A percentile compares a stretch with the other conserved stretches of the same genome.
These are phyloP conservation scores for Steinernema feltiae DNA, from an alignment of 1,140 invertebrate species.

Conservation along the genomic window DNA sequence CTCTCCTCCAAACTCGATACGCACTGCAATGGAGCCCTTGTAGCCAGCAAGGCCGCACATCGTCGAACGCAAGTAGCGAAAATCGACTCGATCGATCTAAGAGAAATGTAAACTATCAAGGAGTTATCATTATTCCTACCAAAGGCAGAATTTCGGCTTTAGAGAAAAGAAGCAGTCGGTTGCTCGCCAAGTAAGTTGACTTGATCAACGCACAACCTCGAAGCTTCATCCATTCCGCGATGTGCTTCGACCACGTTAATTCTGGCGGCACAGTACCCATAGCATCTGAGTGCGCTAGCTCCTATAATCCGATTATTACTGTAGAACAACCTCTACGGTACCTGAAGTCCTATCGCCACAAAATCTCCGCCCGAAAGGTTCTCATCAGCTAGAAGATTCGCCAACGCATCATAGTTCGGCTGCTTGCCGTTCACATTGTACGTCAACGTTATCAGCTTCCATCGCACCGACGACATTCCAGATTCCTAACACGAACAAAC, in stretches of 20 bases:
- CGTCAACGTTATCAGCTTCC: slow-evolving; percentile 25
- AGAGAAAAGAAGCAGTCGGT: slow-evolving; percentile 25
- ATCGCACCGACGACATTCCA: not conserved
- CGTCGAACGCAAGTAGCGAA: slow-evolving; percentile 23
- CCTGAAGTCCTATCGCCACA: slow-evolving; percentile 27
- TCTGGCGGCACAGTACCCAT: slow-evolving; percentile 11
- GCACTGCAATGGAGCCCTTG: slow-evolving; percentile 34
- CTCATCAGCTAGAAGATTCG: slow-evolving; percentile 2
- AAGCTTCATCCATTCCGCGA: slow-evolving; percentile 24
- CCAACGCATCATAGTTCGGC: slow-evolving; percentile 11
- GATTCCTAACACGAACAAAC: not conserved
- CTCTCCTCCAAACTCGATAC: slow-evolving; percentile 14
- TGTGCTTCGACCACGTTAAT: slow-evolving; percentile 24
- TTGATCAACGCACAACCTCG: slow-evolving; percentile 14
- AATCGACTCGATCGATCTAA: slow-evolving; percentile 30
- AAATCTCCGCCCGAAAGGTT: slow-evolving; percentile 13
- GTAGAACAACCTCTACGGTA: not conserved
- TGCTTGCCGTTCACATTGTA: slow-evolving; percentile 31
- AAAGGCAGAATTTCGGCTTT: slow-evolving; percentile 14
- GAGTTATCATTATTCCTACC: too few relatives aligned
- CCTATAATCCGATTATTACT: slow-evolving; percentile 15
- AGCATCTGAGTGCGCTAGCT: slow-evolving; percentile 31
- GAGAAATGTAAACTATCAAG: not conserved
- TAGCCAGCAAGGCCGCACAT: slow-evolving; percentile 32
- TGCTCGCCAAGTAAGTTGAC: slow-evolving; percentile 33